A percentile compares a stretch with the other conserved stretches of the same genome.
Evolutionary conservation across 2,113 vertebrate genomes (phyloP).

Genomic region (Glaucomys volans): DNA sequence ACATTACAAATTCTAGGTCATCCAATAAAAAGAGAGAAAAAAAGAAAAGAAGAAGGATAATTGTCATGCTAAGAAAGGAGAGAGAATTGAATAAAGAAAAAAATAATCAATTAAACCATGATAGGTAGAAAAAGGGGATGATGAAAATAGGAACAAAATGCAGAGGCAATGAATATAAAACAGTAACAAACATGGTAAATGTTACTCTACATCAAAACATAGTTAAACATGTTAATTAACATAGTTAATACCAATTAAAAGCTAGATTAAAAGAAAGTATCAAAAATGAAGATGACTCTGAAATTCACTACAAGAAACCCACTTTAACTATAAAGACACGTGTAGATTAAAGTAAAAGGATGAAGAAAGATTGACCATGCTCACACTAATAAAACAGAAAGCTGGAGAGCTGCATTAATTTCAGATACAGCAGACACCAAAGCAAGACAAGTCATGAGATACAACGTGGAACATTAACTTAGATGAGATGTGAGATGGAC

Average conservation of each 20-base stretch:
- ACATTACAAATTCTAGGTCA: neutral
- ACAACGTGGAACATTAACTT: neutral
- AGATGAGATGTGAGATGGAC: neutral
- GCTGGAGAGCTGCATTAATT: neutral
- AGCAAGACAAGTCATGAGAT: neutral
- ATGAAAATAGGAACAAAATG: neutral
- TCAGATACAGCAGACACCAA: neutral
- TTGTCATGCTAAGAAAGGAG: neutral
- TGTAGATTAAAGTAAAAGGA: neutral
- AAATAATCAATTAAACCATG: neutral
- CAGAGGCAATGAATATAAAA: neutral
- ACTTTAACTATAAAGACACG: neutral
- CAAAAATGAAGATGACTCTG: neutral
- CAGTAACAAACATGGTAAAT: neutral
- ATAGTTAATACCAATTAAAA: neutral
- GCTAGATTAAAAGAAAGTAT: neutral
- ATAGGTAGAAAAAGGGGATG: neutral
- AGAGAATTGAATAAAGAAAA: neutral
- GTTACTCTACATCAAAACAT: too few species aligned
- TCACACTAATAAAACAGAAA: neutral
- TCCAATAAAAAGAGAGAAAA: too few species aligned
- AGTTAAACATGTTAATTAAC: too few species aligned
- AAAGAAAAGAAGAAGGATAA: neutral
- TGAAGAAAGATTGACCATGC: neutral
- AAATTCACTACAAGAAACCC: neutral